Evolutionary conservation across 2,797 vertebrate genomes (phyloP).

Genomic region (Chelonia mydas): DNA sequence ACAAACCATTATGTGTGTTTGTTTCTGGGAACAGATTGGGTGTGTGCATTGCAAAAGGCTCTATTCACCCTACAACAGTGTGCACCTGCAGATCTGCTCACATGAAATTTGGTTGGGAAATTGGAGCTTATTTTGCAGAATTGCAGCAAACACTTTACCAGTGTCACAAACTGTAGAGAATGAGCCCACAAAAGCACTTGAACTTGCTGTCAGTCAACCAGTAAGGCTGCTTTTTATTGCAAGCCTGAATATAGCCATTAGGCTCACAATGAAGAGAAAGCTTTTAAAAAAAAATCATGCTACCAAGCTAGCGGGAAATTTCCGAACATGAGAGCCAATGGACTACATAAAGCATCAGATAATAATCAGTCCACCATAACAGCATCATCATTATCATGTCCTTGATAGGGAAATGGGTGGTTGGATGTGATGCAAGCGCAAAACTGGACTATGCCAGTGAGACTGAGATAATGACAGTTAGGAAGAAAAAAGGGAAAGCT

Average conservation of each 20-base stretch:
- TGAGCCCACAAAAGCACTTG: background rate
- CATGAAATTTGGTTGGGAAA: conserved; percentile 24
- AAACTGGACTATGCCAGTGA: conserved; percentile 7
- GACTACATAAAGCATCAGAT: background rate
- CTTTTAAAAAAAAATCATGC: conserved; percentile 8
- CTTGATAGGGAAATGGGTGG: background rate
- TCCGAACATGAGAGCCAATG: background rate
- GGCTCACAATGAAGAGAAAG: background rate
- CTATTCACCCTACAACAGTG: background rate
- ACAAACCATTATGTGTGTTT: background rate
- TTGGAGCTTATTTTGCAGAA: background rate
- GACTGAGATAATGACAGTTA: background rate
- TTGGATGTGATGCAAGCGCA: background rate
- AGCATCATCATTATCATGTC: conserved; percentile 1
- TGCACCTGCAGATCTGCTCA: background rate
- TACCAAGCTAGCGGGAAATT: background rate
- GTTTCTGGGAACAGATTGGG: background rate
- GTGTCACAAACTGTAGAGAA: background rate
- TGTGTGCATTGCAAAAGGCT: background rate
- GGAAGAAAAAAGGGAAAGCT: background rate
- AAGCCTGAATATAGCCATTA: background rate
- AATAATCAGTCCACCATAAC: background rate
- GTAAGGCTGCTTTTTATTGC: background rate
- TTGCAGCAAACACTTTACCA: background rate
- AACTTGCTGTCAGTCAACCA: background rate